Evolutionary conservation across 2,113 vertebrate species (phyloP).

Genomic region (Carettochelys insculpta): DNA sequence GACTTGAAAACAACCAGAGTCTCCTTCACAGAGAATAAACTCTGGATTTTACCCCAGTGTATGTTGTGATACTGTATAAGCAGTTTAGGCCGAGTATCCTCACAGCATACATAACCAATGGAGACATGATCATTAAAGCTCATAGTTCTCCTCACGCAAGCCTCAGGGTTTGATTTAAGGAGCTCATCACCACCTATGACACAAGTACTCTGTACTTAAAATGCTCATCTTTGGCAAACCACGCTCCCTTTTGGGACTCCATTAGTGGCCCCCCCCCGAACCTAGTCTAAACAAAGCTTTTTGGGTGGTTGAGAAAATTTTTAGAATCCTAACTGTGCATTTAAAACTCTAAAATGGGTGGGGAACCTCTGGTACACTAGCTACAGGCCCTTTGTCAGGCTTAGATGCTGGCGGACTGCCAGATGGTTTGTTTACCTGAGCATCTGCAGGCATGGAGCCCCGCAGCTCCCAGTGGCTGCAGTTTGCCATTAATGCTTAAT

Average conservation of each 20-base stretch:
- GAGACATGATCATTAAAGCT: neutral
- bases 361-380: too few relatives aligned
- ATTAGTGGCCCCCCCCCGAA: constrained; percentile 39
- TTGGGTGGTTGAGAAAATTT: constrained; percentile 38
- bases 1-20: neutral
- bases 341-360: neutral
- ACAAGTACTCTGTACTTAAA: constrained; percentile 21
- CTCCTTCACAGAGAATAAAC: neutral
- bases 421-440: too few relatives aligned
- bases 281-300: constrained; percentile 34
- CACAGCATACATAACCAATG: neutral
- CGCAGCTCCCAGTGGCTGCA: too few relatives aligned
- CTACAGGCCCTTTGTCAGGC: too few relatives aligned
- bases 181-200: neutral
- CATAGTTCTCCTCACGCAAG: neutral
- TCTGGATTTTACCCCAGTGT: neutral
- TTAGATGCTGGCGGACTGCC: too few relatives aligned
- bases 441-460: too few relatives aligned
- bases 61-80: neutral
- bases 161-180: neutral
- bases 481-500: too few relatives aligned
- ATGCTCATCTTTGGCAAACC: constrained; percentile 37
- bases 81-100: neutral
- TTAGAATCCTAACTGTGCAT: constrained; percentile 39
- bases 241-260: constrained; percentile 32